Evolutionary conservation across 2,797 vertebrate species (phyloP).

Genomic region (Epinephelus awoara): DNA sequence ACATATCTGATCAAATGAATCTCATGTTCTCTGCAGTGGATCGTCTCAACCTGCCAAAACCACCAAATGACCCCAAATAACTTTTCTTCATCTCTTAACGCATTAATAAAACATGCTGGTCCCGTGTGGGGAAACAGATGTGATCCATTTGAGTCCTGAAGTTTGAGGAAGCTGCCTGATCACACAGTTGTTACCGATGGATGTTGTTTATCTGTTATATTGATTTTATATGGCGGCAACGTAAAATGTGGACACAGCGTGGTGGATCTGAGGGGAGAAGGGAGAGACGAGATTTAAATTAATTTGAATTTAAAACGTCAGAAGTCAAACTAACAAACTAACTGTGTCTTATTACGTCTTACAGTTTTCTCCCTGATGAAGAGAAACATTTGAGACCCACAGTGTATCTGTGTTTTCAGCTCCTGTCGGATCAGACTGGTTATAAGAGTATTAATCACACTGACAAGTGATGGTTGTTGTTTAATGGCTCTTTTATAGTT

Average conservation of each 20-base stretch:
- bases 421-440: too few relatives aligned
- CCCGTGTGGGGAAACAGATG: slow-evolving; percentile 33
- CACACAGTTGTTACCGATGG: not conserved
- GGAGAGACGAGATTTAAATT: not conserved
- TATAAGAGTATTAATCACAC: too few relatives aligned
- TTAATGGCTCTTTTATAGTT: too few relatives aligned
- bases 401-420: too few relatives aligned
- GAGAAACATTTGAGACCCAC: too few relatives aligned
- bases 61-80: slow-evolving; percentile 8
- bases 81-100: slow-evolving; percentile 12
- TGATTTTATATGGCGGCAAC: not conserved
- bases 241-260: not conserved
- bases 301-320: not conserved
- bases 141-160: slow-evolving; percentile 35
- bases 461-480: too few relatives aligned
- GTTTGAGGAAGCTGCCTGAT: not conserved
- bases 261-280: not conserved
- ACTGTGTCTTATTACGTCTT: too few relatives aligned
- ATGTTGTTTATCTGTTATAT: slow-evolving; percentile 4
- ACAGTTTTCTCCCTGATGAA: too few relatives aligned
- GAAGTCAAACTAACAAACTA: too few relatives aligned
- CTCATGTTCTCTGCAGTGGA: not conserved
- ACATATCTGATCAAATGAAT: not conserved
- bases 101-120: slow-evolving; percentile 46
- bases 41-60: not conserved